Conservation (phyloP, 2,888 invertebrate species). For the Magallana nippona region DNA sequence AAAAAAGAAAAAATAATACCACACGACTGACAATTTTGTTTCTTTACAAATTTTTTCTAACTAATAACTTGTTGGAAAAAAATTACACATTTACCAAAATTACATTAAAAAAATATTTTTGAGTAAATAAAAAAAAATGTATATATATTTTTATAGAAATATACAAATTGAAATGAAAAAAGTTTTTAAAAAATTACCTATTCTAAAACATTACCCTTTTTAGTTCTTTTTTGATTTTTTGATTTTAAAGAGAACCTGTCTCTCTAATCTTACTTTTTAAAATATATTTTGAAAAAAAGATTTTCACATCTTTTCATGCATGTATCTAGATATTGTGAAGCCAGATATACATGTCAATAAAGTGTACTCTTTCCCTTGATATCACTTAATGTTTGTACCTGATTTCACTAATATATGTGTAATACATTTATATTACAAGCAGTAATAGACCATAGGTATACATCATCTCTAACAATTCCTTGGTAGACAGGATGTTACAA, state of each 20-base stretch:
- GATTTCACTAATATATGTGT: neutral
- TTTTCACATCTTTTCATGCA: neutral
- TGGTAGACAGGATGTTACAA: neutral
- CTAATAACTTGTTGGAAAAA: neutral
- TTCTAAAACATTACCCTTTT: neutral
- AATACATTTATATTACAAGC: neutral
- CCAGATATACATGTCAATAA: neutral
- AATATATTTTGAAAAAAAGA: neutral
- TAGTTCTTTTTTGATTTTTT: too few species aligned
- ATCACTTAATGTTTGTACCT: neutral
- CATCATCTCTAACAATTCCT: neutral
- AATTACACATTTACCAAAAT: neutral
- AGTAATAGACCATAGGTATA: slow-evolving; percentile 19
- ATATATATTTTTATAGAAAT: neutral
- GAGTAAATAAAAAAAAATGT: neutral
- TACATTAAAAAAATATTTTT: neutral
- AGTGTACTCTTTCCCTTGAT: neutral
- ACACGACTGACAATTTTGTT: neutral
- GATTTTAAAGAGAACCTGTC: slow-evolving; percentile 6
- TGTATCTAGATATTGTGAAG: neutral
- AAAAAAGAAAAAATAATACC: neutral
- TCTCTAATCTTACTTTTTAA: neutral
- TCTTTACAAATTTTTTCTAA: slow-evolving; percentile 1
- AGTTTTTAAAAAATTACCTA: neutral
- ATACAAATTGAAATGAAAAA: neutral